These are phyloP conservation scores for Drosophila eohydei DNA, from an alignment of 2,888 invertebrate species.

Conservation along the genomic window DNA sequence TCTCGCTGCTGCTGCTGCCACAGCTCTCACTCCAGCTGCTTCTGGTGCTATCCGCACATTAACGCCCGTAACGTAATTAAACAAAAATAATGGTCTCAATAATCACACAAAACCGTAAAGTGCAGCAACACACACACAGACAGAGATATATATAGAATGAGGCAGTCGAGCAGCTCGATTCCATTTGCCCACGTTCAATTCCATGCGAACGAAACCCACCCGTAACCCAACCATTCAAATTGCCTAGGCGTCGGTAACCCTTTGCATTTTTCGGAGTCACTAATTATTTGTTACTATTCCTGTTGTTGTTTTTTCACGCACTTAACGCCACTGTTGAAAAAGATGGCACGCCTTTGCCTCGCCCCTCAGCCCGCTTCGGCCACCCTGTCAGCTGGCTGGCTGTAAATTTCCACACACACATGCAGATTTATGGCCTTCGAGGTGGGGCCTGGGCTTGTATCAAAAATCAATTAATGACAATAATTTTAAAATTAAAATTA, in stretches of 20 bases:
- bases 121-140: slow-evolving; percentile 37
- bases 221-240: slow-evolving; percentile 31
- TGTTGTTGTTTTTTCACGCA: slow-evolving; percentile 24
- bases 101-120: slow-evolving; percentile 73
- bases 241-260: slow-evolving; percentile 56
- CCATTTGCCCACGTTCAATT: slow-evolving; percentile 12
- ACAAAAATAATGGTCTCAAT: slow-evolving; percentile 81
- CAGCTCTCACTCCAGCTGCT: not conserved
- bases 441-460: slow-evolving; percentile 51
- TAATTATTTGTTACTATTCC: slow-evolving; percentile 52
- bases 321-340: slow-evolving; percentile 31
- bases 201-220: slow-evolving; percentile 12
- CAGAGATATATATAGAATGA: not conserved
- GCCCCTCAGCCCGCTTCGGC: not conserved
- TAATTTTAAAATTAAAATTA: slow-evolving; percentile 79
- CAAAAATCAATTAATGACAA: slow-evolving; percentile 83
- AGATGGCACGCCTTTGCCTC: slow-evolving; percentile 8
- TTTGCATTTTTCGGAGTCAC: slow-evolving; percentile 51
- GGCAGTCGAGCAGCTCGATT: slow-evolving; percentile 15
- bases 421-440: slow-evolving; percentile 63
- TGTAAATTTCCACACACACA: slow-evolving; percentile 42
- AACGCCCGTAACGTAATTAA: slow-evolving; percentile 81
- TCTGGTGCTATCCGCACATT: slow-evolving; percentile 66
- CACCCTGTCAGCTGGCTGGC: not conserved
- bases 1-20: slow-evolving; percentile 4